These are phyloP conservation scores for Meleagris gallopavo DNA, from an alignment of 2,113 vertebrate species.

Conservation along the genomic window DNA sequence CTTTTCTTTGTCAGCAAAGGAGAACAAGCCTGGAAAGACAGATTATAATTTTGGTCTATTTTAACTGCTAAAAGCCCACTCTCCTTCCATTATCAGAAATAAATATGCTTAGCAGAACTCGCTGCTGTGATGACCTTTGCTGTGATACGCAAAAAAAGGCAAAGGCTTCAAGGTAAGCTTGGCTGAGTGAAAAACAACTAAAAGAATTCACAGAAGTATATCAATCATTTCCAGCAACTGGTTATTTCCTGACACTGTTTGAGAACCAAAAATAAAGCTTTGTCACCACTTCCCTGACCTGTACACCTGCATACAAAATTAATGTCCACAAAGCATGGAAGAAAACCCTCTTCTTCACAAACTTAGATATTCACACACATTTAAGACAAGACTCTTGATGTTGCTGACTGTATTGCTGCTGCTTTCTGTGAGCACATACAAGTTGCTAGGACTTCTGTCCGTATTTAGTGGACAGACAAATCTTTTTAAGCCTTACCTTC, in stretches of 20 bases:
- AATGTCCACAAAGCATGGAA: not conserved
- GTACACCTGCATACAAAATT: not conserved
- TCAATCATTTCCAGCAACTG: not conserved
- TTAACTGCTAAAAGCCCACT: not conserved
- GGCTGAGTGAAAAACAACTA: rapidly evolving
- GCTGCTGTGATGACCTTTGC: not conserved
- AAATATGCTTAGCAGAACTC: not conserved
- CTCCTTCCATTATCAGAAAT: not conserved
- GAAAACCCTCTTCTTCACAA: not conserved
- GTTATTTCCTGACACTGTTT: not conserved
- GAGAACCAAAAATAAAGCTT: not conserved
- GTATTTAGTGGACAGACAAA: rapidly evolving
- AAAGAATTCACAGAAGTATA: not conserved
- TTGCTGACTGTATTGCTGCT: not conserved
- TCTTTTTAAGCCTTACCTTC: slow-evolving; percentile 64
- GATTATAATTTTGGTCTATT: not conserved
- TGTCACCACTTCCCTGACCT: not conserved
- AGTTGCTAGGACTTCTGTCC: rapidly evolving
- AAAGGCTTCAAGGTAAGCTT: not conserved
- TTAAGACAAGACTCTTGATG: not conserved
- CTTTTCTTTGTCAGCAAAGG: not conserved
- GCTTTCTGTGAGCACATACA: not conserved
- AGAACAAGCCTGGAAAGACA: not conserved
- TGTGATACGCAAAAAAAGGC: not conserved
- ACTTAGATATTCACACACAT: not conserved